Base-by-base conservation (phyloP, 2,888 invertebrate species). In the Aphidoletes aphidimyza region DNA sequence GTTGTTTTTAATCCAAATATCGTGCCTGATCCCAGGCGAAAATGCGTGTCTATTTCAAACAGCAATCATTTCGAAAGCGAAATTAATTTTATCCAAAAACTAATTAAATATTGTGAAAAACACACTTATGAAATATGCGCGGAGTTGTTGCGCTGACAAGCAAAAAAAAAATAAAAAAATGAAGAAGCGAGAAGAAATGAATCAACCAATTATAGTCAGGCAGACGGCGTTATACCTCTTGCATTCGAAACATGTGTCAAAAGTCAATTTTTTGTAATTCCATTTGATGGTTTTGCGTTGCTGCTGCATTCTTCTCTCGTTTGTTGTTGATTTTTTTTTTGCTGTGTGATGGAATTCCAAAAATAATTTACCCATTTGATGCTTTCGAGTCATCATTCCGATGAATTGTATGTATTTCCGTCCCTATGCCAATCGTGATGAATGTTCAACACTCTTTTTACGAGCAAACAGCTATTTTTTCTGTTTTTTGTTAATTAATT, bases 241-340 rank as follows among this genome's bases (percentile, higher is more conserved):
- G 69, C 69, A 69, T 69, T 11, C 30, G 14, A 30, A 69, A 69
- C 69, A 69, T 69, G 34, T 69, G 69, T 69, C 69, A 69, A 69
- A 69, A 69, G 69, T 69, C 69, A 69, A 69, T 69, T 69, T 30
- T 69, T 69, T 69, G 69, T 30, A 22, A 54, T 69, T 69, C 69
- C 69, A 30, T 69, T 54, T 54, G 54, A 54, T 69, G 69, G 11
- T 69, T 69, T 69, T 69, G 30, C 69, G 14, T 9, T 26, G n/a
- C 34, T 2, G 30, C 11, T 42, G 42, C 42, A 42, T 42, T n/a
- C n/a, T n/a, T n/a, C n/a, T n/a, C n/a, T n/a, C n/a, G n/a, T n/a
- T n/a, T n/a, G n/a, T n/a, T n/a, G n/a, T n/a, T n/a, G n/a, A 42
- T 42, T 42, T 9, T 42, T 42, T 42, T 42, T 42, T 42, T 42